Base-by-base conservation (phyloP, 2,888 invertebrate genomes). In the Drosophila longiperda region DNA sequence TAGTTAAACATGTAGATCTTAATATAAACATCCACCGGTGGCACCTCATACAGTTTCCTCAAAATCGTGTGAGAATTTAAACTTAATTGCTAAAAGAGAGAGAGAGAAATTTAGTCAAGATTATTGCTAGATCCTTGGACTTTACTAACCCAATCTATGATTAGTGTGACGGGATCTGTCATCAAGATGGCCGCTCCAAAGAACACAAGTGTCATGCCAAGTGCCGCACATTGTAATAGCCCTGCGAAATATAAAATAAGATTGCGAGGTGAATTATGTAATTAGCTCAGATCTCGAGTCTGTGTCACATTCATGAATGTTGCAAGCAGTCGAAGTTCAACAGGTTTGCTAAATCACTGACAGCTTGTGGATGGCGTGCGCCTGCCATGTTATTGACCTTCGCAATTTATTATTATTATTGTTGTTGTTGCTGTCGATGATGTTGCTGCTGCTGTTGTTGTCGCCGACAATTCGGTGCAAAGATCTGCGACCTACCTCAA, bases 1-100 rank as follows among this genome's bases (percentile, higher is more conserved):
- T 97, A 94, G 90, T 97, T 97, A 92, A 97, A 97, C 66, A 97
- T 93, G 90, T 95, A 97, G 0, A 96, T 94, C 40, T 95, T 95
- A 7, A 97, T 91, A 73, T 94, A 94, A 0, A 97, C 94, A 1
- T 95, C 95, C 36, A 96, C 93, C 0, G 96, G 95, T 20, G 97
- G 96, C 3, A 94, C 93, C 62, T 93, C 91, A 94, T 97, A 95
- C n/a, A 96, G 83, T 4, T 94, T 91, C 82, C 94, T 95, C 1
- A 95, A 90, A n/a, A 94, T 83, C 0, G 96, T 94, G 7, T 95
- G 95, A 2, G 94, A 93, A 34, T 91, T 91, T 79, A 96, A 62
- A 38, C 83, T 73, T 58, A 93, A 54, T 92, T 92, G 91, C 93
- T 93, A 78, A 38, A 8, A 38, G 4, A n/a, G n/a, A 40, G n/a